Base-by-base conservation (phyloP, 2,797 vertebrate species). In the Petrocephalus schoutedeni region DNA sequence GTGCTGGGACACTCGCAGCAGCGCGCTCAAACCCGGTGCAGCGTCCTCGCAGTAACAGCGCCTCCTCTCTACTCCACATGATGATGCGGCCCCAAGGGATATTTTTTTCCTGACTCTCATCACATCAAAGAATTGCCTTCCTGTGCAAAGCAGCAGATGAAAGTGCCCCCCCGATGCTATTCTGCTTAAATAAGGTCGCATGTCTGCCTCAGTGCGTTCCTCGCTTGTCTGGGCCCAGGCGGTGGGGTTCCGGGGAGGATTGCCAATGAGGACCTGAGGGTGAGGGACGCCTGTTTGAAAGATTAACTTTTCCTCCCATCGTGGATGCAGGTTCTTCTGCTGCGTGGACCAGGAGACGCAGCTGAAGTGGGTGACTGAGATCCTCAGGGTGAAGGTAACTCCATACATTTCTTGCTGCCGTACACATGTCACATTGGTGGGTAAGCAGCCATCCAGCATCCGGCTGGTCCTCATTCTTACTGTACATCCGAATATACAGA, bases 301-400 rank as follows among this genome's bases (percentile, higher is more conserved):
- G 32, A 45, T 51, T 8, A 10, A 9, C 58, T 28, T 86, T 45
- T 49, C 89, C 87, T 90, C 21, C 4, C 82, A 0, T 83, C 0
- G 71, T 90, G 1, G 21, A 92, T 94, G 41, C 92, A 99, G 98
- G 98, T 95, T 97, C 91, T 95, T 99, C 89, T 98, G 97, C 94
- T 99, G 97, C 92, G 97, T 98, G 88, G 95, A 94, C 88, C 95
- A 92, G 89, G 96, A 97, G 90, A 92, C 90, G 2, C 97, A 97
- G 93, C 94, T 94, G 91, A 94, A 96, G 88, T 99, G 98, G 98
- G 95, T 98, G 94, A 95, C 93, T 74, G 95, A 96, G 92, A 94
- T 99, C 93, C 97, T 99, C 92, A 92, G 93, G 90, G 95, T 96
- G 85, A 97, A 98, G 98, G 98, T 99, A 96, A 93, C 93, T 87